Evolutionary conservation across 2,113 vertebrate genomes (phyloP).

Genomic region (Vulpes vulpes): DNA sequence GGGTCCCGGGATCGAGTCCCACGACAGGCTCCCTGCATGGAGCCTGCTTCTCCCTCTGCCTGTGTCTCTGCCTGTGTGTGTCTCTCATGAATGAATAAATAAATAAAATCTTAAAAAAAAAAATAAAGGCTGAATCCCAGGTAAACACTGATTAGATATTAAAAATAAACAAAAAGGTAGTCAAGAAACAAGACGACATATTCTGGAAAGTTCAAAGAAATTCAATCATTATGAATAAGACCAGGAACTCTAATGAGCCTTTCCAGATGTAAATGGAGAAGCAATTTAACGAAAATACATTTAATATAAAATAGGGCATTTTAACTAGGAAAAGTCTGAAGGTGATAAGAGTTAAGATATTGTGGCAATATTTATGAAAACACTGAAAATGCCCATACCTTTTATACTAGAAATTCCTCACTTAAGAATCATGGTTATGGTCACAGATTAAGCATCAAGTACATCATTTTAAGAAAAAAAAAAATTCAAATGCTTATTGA

Average conservation of each 20-base stretch:
- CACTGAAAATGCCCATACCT: conserved; percentile 34
- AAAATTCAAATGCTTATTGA: neutral
- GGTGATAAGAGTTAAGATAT: neutral
- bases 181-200: neutral
- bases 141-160: neutral
- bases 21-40: too few species aligned
- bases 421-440: neutral
- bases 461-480: neutral
- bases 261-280: neutral
- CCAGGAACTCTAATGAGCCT: neutral
- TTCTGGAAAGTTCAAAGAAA: conserved; percentile 18
- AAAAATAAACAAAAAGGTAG: conserved; percentile 32
- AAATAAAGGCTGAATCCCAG: neutral
- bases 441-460: neutral
- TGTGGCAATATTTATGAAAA: conserved; percentile 5
- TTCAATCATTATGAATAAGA: neutral
- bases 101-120: too few species aligned
- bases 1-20: too few species aligned
- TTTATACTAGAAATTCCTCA: neutral
- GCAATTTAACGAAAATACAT: conserved; percentile 35
- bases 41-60: too few species aligned
- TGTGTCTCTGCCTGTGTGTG: too few species aligned
- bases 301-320: neutral
- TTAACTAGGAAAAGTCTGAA: neutral
- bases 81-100: too few species aligned